A percentile compares a stretch with the other conserved stretches of the same genome.
Conservation (phyloP, 2,797 vertebrate genomes). For the Periparus ater region DNA sequence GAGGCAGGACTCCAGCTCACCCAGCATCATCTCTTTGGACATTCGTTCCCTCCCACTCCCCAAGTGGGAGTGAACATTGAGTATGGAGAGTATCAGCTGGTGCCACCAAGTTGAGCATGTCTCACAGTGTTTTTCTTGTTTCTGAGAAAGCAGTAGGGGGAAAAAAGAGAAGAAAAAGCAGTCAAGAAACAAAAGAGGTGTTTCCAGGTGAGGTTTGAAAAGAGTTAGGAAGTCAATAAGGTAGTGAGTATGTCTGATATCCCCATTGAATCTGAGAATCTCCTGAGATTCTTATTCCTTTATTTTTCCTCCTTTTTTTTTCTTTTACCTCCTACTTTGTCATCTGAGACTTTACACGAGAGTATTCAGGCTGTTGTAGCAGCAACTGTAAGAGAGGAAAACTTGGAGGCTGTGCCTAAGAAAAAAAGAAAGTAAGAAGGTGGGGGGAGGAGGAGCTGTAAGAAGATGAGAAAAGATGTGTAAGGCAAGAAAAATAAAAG, state of each 20-base stretch:
- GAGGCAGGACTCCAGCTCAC: not conserved
- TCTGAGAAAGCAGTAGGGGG: not conserved
- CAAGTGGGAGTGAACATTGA: not conserved
- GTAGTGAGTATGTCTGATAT: not conserved
- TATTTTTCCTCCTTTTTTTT: fast-evolving
- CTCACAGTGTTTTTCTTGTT: not conserved
- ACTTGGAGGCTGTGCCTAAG: not conserved
- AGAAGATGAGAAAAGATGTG: not conserved
- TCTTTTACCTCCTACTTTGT: not conserved
- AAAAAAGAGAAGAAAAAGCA: not conserved
- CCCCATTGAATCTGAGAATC: not conserved
- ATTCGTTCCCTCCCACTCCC: fast-evolving
- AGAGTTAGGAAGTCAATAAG: not conserved
- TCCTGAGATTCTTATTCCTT: not conserved
- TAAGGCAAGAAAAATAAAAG: slow-evolving; percentile 15
- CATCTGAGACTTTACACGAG: not conserved
- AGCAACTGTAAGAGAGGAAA: not conserved
- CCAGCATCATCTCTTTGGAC: not conserved
- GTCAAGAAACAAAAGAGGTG: not conserved
- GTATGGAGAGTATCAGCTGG: not conserved
- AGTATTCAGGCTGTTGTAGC: not conserved
- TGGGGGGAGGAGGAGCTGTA: not conserved
- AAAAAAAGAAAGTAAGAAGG: not conserved
- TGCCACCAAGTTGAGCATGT: not conserved
- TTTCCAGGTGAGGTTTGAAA: slow-evolving; percentile 12